Percentiles rank a stretch among this genome's conserved stretches.
Conservation (phyloP, 2,888 invertebrate species). For the Lomographa bimaculata region DNA sequence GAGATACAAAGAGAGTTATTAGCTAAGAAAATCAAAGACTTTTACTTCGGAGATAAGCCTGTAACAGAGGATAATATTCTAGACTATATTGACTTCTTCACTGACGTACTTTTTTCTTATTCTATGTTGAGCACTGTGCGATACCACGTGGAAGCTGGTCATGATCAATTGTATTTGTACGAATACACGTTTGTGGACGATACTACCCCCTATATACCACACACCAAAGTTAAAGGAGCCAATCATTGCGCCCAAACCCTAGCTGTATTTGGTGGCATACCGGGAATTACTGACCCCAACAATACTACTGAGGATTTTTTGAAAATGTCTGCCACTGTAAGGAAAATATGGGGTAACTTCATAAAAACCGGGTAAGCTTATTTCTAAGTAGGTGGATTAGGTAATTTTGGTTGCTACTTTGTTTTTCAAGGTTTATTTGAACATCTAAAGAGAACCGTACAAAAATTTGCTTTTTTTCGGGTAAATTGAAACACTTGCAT, state of each 20-base stretch:
- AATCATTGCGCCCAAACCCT: slow-evolving; percentile 41
- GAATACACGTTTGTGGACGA: slow-evolving; percentile 45
- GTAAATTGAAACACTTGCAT: no score
- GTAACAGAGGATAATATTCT: slow-evolving; percentile 37
- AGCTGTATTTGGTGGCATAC: slow-evolving; percentile 35
- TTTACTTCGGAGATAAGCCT: slow-evolving; percentile 43
- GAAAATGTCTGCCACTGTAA: slow-evolving; percentile 34
- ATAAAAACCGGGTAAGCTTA: slow-evolving; percentile 47
- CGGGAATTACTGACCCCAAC: not conserved
- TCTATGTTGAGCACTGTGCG: slow-evolving; percentile 37
- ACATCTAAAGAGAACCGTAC: no score
- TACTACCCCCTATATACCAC: slow-evolving; percentile 26
- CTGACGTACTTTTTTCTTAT: slow-evolving; percentile 43
- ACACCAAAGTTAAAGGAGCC: slow-evolving; percentile 41
- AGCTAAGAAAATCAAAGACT: slow-evolving; percentile 41
- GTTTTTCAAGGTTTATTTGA: no score
- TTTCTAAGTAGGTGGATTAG: no score
- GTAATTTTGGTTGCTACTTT: no score
- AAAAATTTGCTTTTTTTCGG: no score
- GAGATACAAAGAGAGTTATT: slow-evolving; percentile 41
- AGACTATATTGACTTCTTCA: slow-evolving; percentile 44
- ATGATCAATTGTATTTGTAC: slow-evolving; percentile 45
- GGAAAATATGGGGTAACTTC: slow-evolving; percentile 50
- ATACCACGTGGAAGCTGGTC: slow-evolving; percentile 37
- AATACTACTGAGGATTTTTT: slow-evolving; percentile 32